Base-by-base conservation (phyloP, 2,113 vertebrate species). In the Cyanistes caeruleus region DNA sequence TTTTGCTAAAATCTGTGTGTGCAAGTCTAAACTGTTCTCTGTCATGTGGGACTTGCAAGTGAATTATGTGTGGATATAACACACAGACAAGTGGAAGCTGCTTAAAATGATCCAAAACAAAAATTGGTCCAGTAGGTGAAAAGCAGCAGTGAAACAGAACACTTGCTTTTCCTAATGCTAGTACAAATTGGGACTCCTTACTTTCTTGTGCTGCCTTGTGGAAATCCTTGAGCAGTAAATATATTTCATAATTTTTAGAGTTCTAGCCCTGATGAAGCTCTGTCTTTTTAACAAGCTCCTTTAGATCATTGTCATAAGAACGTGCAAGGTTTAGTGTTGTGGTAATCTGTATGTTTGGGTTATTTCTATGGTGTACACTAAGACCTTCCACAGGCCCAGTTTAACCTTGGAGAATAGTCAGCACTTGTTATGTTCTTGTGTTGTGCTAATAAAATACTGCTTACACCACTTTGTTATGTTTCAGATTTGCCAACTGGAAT, bases 401-500 rank as follows among this genome's bases (percentile, higher is more conserved):
- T 31, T 80, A 37, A 0, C 48, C 28, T 31, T 63, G 44, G 0
- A 33, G 41, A 72, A 39, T 11, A 33, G 28, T 58, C 75, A 78
- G 8, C 27, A 51, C 7, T 37, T 46, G 2, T 5, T 80, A 28
- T 16, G 7, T 73, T 44, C 31, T 51, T 4, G 5, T 23, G 10
- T 58, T 44, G 2, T 28, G 33, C 11, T 51, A 9, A 43, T 55
- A 25, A 69, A 82, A 37, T 78, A 46, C 58, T 83, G 84, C 37
- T 69, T 39, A 37, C 0, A 1, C 37, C n/a, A 10, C 7, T 7
- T 90, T 87, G 16, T 89, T 87, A 49, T 87, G 23, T 97, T 90
- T 67, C 96, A 99, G 99, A 98, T 82, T 93, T 98, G 72, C 98
- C 98, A 84, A 21, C 96, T 89, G 98, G 98, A 52, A 91, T 97